Evolutionary conservation across 1,140 invertebrate genomes (phyloP).

Genomic region (Penaeus chinensis): DNA sequence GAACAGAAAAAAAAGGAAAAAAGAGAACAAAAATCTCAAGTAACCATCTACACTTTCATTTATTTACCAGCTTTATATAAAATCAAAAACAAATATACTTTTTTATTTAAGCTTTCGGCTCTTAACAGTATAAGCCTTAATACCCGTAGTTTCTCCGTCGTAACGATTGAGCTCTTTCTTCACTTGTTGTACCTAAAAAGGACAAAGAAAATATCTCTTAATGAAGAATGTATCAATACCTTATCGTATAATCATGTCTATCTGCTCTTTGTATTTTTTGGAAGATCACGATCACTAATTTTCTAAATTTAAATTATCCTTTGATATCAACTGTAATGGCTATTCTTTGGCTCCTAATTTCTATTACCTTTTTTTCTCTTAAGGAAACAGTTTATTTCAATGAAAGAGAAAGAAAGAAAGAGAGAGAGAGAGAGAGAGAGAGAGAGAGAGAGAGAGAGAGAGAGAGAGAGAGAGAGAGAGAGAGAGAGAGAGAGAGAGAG

Average conservation of each 20-base stretch:
- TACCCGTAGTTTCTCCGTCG: slow-evolving; percentile 30
- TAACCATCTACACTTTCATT: too few species aligned
- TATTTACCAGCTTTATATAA: too few species aligned
- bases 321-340: too few species aligned
- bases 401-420: too few species aligned
- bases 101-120: slow-evolving; percentile 38
- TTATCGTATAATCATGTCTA: not conserved
- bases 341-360: not conserved
- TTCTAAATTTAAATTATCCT: too few species aligned
- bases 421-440: not conserved
- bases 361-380: not conserved
- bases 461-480: not conserved
- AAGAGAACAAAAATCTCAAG: too few species aligned
- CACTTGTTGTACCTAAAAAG: slow-evolving; percentile 19
- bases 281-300: too few species aligned
- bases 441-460: not conserved
- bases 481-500: not conserved
- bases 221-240: not conserved
- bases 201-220: not conserved
- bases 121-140: slow-evolving; percentile 29
- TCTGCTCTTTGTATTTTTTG: not conserved
- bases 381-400: too few species aligned
- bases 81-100: not conserved
- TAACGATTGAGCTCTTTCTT: slow-evolving; percentile 15
- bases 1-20: too few species aligned